Base-by-base conservation (phyloP, 1,140 invertebrate genomes). In the Diplogasteroides magnus region DNA sequence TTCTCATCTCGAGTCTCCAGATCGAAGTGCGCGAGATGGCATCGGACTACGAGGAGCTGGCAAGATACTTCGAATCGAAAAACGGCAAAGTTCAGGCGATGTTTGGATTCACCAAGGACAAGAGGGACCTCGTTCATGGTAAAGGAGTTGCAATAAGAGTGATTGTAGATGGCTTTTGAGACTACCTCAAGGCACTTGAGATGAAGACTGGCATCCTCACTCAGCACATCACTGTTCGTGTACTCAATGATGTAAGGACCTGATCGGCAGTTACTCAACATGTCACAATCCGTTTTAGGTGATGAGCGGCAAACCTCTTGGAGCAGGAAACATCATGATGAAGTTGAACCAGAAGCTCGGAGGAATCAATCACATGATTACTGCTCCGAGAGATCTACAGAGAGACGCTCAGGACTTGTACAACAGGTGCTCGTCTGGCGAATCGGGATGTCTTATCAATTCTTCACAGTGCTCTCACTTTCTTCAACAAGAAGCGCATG, bases 281-380 rank as follows among this genome's bases (percentile, higher is more conserved):
- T n/a, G n/a, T n/a, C n/a, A n/a, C n/a, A 48, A 48, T 19, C 37
- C 19, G 37, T 60, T 19, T 32, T 48, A 29, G 71, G 71, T 11
- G 15, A 68, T 48, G 15, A 2, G 48, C 11, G 71, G 71, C 23
- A 60, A 61, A 19, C 71, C 71, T 19, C 62, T 60, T 32, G 71
- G 68, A 1, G 19, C 68, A 6, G 62, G 57, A 60, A 73, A 73
- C 57, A 19, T 73, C 25, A 28, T 74, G 0, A 32, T 55, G 31
- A 73, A 73, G 71, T 26, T 62, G 23, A 73, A 73, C 29, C 61
- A 31, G 31, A 73, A 73, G 71, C 71, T 71, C 19, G 71, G 71
- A 11, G 71, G 71, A 2, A 27, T 74, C 37, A 73, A 74, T 32
- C 37, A 48, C 1, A 19, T 2, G 26, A 37, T 73, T 15, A 55